phyloP scores from a whole-genome alignment of 2,797 vertebrate genomes.

The Salmo trutta region DNA sequence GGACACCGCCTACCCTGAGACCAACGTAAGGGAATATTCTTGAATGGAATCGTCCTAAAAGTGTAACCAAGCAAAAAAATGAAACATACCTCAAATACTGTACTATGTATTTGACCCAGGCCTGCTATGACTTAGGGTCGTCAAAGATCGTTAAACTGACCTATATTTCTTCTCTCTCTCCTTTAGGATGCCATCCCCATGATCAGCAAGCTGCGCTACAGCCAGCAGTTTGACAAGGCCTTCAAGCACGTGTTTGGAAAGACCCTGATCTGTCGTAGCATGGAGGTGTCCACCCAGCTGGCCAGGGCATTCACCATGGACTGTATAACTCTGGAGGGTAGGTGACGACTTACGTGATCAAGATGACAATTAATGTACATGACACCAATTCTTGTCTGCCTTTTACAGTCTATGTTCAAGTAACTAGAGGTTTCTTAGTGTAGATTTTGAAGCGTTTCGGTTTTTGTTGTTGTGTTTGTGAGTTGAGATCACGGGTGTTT shows the following conservation, averaged over 20 bases:
- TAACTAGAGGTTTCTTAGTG: not conserved
- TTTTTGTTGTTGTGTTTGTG: too few species aligned
- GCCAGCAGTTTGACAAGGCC: constrained; percentile 93
- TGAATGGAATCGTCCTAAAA: too few species aligned
- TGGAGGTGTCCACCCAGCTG: constrained; percentile 98
- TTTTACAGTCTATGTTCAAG: not conserved
- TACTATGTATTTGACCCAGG: too few species aligned
- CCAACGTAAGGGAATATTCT: constrained; percentile 82
- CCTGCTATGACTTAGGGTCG: too few species aligned
- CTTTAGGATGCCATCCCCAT: constrained; percentile 96
- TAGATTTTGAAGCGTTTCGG: too few species aligned
- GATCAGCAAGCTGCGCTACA: constrained; percentile 98
- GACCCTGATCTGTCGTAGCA: constrained; percentile 97
- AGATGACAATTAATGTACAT: not conserved
- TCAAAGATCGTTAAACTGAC: not conserved
- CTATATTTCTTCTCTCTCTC: not conserved
- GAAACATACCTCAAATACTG: too few species aligned
- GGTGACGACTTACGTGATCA: constrained; percentile 12
- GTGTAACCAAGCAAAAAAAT: too few species aligned
- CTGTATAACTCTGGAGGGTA: constrained; percentile 98
- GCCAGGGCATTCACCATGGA: constrained; percentile 99
- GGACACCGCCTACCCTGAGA: constrained; percentile 98
- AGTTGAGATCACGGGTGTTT: too few species aligned
- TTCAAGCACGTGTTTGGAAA: constrained; percentile 99
- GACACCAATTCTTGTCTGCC: not conserved